Conservation (phyloP, 2,888 invertebrate genomes). For the Sminthurides aquaticus region DNA sequence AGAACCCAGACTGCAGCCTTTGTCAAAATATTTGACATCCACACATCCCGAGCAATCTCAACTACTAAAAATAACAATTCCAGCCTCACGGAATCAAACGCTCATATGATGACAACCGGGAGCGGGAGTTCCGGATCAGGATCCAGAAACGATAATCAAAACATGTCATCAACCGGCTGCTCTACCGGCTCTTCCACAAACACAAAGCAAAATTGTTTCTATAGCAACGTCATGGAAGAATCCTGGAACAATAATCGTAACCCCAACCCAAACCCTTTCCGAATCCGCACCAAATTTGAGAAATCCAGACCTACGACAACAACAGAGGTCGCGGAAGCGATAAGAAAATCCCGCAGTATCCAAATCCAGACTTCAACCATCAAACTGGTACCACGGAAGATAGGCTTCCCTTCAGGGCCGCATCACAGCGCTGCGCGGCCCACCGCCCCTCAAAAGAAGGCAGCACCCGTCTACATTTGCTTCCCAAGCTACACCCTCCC, state of each 20-base stretch:
- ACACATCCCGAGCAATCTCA: constrained; percentile 10
- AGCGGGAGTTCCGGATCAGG: constrained; percentile 2
- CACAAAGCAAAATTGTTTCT: constrained; percentile 7
- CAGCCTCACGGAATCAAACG: constrained; percentile 27
- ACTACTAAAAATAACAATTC: constrained; percentile 6
- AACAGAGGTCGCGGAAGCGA: constrained; percentile 35
- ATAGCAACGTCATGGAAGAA: constrained; percentile 33
- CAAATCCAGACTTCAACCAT: constrained; percentile 37
- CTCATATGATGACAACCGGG: background rate
- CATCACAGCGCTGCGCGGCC: no score
- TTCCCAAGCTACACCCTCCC: constrained; percentile 87
- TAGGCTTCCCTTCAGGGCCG: constrained; percentile 4
- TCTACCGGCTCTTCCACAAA: background rate
- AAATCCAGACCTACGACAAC: constrained; percentile 25
- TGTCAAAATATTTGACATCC: constrained; percentile 36
- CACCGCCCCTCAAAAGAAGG: constrained; percentile 1
- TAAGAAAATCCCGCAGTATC: constrained; percentile 35
- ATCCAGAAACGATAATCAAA: background rate
- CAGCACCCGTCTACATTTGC: constrained; percentile 47
- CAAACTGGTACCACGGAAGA: constrained; percentile 20
- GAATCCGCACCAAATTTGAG: constrained; percentile 16
- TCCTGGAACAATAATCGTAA: constrained; percentile 38
- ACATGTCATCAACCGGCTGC: background rate
- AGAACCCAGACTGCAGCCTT: constrained; percentile 18
- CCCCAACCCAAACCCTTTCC: constrained; percentile 26